Evolutionary conservation across 2,113 vertebrate genomes (phyloP).

Genomic region (Mormyrus iriodes): DNA sequence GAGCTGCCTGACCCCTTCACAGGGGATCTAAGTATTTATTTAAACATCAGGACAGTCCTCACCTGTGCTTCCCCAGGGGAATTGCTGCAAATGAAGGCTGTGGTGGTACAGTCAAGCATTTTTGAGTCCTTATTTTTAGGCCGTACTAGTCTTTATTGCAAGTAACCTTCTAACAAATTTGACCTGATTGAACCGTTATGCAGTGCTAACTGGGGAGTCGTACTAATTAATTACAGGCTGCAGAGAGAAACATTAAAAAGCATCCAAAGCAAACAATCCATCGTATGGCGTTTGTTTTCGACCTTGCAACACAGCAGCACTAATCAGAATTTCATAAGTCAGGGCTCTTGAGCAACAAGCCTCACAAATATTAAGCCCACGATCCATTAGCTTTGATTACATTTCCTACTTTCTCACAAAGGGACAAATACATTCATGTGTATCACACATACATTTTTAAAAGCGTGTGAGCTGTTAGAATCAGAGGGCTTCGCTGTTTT

Average conservation of each 20-base stretch:
- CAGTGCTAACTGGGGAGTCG: background rate
- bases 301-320: background rate
- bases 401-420: background rate
- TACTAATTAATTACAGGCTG: background rate
- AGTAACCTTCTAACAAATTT: background rate
- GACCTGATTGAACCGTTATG: background rate
- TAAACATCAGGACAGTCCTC: background rate
- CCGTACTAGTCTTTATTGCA: background rate
- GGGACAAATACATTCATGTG: background rate
- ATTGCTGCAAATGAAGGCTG: background rate
- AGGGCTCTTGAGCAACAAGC: background rate
- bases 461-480: background rate
- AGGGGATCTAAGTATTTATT: background rate
- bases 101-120: background rate
- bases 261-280: background rate
- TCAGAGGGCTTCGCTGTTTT: background rate
- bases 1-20: background rate
- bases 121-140: background rate
- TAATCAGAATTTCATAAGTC: slow-evolving; percentile 9
- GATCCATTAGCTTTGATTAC: background rate
- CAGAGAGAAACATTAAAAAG: background rate
- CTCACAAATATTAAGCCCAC: background rate
- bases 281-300: background rate
- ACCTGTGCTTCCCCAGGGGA: background rate
- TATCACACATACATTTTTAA: background rate